Base-by-base conservation (phyloP, 2,113 vertebrate genomes). In the Lampris incognitus region DNA sequence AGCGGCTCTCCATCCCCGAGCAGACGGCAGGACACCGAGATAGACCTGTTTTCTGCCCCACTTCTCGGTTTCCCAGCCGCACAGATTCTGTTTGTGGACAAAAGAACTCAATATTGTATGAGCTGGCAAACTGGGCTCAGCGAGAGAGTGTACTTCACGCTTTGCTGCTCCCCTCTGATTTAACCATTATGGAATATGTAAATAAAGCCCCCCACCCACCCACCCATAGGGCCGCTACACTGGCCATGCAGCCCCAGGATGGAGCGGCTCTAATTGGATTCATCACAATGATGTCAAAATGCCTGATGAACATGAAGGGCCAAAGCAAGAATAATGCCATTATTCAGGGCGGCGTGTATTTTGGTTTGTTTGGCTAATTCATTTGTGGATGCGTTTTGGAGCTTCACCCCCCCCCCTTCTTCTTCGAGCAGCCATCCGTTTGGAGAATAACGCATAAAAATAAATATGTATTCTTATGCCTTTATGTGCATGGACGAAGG, bases 131-230 rank as follows among this genome's bases (percentile, higher is more conserved):
- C 78, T 72, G 71, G 56, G 55, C 74, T 72, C 74, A 57, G 64
- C 56, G 49, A 76, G 63, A 72, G 66, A 81, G 64, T 79, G 76
- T 62, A 39, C 79, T 88, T 85, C 80, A 88, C 76, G 84, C 82
- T 80, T 66, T 76, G 7, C 66, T 85, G 78, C 80, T 72, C 68
- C 70, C 70, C 59, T 64, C 68, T 74, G 71, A 85, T 85, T 79
- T 54, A 66, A 71, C 75, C 67, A 85, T 85, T 85, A 82, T 81
- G 59, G 69, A 89, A 82, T 87, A 90, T 89, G 84, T 70, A 88
- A 90, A 90, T 87, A 76, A 67, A 67, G 55, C 46, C 80, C 52
- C 24, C 24, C 24, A n/a, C n/a, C 24, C 24, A 24, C 24, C 24
- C 24, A 24, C 71, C 13, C 51, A 61, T 6, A 51, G 58, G 61